Base-by-base conservation (phyloP, 2,888 invertebrate species). In the Morinoia aosen region DNA sequence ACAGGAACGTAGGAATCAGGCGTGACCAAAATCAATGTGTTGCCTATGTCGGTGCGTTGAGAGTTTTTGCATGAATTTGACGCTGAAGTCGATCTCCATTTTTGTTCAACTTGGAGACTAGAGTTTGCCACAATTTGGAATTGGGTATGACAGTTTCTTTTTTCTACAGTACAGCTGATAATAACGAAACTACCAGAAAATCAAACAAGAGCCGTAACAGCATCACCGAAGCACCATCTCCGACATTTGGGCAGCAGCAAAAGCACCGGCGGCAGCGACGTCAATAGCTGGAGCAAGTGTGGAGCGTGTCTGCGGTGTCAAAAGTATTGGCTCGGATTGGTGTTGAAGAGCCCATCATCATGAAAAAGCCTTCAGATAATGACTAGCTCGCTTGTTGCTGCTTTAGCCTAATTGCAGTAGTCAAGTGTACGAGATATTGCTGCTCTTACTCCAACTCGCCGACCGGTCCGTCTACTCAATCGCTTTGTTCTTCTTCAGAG, bases 321-420 rank as follows among this genome's bases (percentile, higher is more conserved):
- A 57, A 57, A 56, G 93, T 93, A 93, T 93, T 93, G 93, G 93
- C 93, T 48, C 48, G 93, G 48, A 93, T 93, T 57, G 93, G 93
- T 93, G 57, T 93, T 93, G 93, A 93, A 93, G 93, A 48, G 93
- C 57, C 93, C 58, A 93, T 93, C 56, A 93, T 93, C 39, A 93
- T 93, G 93, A 93, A 93, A 33, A 93, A 93, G 93, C 93, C 57
- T 93, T 93, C 56, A 57, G 93, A 93, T 93, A 93, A 93, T 93
- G 57, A 93, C 57, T 93, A 48, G 93, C 93, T 93, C 57, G 57
- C 57, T 93, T 93, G 58, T 93, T 57, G 93, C 93, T 93, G 93
- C 93, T 93, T 93, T 93, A 93, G 58, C 93, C 93, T 93, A 93
- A 93, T 93, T 93, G 93, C 57, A 57, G 93, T 56, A 93, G 56